Percentiles rank a stretch among this genome's conserved stretches.
Evolutionary conservation across 2,888 invertebrate genomes (phyloP).

Genomic region (Plutella xylostella): DNA sequence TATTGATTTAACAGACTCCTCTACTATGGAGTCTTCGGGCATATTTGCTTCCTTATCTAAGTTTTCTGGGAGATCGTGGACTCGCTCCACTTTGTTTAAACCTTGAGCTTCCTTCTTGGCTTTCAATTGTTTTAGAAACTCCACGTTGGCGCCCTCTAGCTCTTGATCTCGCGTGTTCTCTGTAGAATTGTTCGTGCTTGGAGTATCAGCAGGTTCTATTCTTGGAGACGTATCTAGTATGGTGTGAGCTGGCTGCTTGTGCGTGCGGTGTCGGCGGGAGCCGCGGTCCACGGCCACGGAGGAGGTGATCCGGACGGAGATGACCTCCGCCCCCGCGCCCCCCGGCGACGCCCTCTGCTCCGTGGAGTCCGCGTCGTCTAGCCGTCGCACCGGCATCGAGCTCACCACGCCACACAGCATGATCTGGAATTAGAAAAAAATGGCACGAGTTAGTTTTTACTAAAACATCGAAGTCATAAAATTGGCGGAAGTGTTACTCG

Average conservation of each 20-base stretch:
- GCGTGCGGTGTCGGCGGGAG: constrained; percentile 16
- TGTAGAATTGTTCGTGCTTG: neutral
- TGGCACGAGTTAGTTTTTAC: neutral
- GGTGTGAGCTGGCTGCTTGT: neutral
- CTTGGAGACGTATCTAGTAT: no score
- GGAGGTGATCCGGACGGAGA: constrained; percentile 70
- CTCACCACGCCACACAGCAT: constrained; percentile 36
- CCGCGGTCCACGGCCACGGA: constrained; percentile 70
- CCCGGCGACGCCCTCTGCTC: constrained; percentile 52
- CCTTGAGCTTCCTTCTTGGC: constrained; percentile 49
- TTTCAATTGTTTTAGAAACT: constrained; percentile 56
- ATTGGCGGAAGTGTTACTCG: no score
- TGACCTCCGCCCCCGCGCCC: constrained; percentile 35
- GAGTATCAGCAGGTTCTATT: neutral
- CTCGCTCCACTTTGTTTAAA: constrained; percentile 29
- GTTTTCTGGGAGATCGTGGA: constrained; percentile 60
- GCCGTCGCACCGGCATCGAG: constrained; percentile 30
- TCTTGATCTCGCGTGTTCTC: constrained; percentile 33
- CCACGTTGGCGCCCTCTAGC: constrained; percentile 58
- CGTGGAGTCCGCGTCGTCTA: no score
- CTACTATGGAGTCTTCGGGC: constrained; percentile 39
- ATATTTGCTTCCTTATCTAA: constrained; percentile 49
- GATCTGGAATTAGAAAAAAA: constrained; percentile 38
- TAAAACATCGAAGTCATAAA: no score
- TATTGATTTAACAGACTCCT: constrained; percentile 35